Base-by-base conservation (phyloP, 2,797 vertebrate genomes). In the Ceyx erithaca region DNA sequence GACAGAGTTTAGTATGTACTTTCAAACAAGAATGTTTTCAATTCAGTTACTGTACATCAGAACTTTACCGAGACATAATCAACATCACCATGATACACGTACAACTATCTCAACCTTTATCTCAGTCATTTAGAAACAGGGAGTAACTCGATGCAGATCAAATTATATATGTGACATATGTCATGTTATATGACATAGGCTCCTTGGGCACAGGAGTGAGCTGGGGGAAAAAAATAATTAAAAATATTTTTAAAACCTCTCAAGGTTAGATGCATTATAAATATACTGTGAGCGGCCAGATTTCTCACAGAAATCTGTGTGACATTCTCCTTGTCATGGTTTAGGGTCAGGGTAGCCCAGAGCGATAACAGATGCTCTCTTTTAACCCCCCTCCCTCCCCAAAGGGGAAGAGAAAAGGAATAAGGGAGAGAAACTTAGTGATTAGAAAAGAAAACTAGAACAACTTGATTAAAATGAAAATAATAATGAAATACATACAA, bases 61-160 rank as follows among this genome's bases (percentile, higher is more conserved):
- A 5, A 26, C 78, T 93, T 55, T 5, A 67, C 52, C 49, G 26
- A 62, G 59, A 72, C 28, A 19, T 37, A 35, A 69, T 12, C 23
- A 49, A 5, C n/a, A 37, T 45, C 63, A 31, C 35, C 66, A n/a
- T 9, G 7, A 37, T 4, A 58, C 25, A 4, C 0, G 2, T 1
- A 18, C 2, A 3, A 12, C 31, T 69, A 13, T 10, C 43, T 54
- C 57, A 12, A 35, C 30, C 10, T 58, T 35, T 17, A 12, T 4
- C 41, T 41, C 58, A 16, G 19, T 11, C 45, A 22, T 45, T 83
- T 6, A 52, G 49, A 37, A 61, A 41, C 12, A 11, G 21, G 30
- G 15, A 79, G 15, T 28, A 61, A 54, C 5, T 59, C 43, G 40
- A 8, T 25, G 28, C 48, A 77, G n/a, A 26, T 10, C 41, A 54